Evolutionary conservation across 2,888 invertebrate species (phyloP), one percentile per base, ranked within the genome.

Genomic region (Thyatira batis): DNA sequence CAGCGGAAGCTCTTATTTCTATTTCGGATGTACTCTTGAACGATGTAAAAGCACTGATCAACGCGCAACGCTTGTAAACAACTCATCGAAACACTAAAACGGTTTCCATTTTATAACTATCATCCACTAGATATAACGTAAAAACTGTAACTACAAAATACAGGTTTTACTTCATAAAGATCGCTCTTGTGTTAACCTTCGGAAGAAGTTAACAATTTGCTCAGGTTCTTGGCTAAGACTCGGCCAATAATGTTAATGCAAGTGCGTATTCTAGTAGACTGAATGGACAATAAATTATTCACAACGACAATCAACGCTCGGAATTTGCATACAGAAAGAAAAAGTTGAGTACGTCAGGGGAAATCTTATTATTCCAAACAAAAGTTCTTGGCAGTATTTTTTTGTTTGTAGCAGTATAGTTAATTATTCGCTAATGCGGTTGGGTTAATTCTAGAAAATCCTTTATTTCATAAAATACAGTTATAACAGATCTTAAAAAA

Each of bases 1-100:
- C 70, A 73, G 71, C 83, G 84, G 84, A 87, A 86, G 81, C 80
- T 79, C 80, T 84, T 81, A 73, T 69, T 79, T 85, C 85, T 87
- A 89, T 89, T 87, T 87, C 68, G 63, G 83, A 80, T 61, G 67
- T 60, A 61, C 68, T 57, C 58, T 60, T 55, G 63, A 51, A 55
- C 63, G 70, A 67, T 72, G 71, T 72, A 72, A 74, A 75, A 75
- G 69, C 71, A 59, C 65, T 53, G 65, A 58, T 64, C 68, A 68
- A 60, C 69, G 57, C 49, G 55, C 51, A 60, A 63, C 51, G 62
- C 65, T 61, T 64, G 76, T 79, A 82, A 82, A 81, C 78, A 78
- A 73, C 67, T 80, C 80, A 80, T 74, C 77, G 67, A 52, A 60
- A 65, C 65, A 63, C 53, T 64, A 60, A 60, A 58, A 65, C 57